A percentile compares a stretch with the other conserved stretches of the same genome.
Evolutionary conservation across 2,113 vertebrate species (phyloP).

Genomic region (Rhynchomys soricoides): DNA sequence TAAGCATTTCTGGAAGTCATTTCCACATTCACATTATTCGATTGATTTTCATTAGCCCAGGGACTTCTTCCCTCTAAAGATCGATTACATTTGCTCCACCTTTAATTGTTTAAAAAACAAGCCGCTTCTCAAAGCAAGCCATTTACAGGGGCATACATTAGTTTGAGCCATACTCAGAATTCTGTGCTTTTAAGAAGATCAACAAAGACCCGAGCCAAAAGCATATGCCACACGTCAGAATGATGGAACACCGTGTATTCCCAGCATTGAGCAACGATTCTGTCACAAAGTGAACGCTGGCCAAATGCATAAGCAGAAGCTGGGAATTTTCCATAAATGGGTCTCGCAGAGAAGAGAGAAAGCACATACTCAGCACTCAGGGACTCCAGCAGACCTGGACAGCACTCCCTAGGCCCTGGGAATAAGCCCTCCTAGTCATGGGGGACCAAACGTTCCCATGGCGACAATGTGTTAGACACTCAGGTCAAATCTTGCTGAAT

Average conservation of each 20-base stretch:
- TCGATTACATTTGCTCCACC: conserved; percentile 4
- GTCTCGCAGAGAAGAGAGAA: not conserved
- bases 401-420: not conserved
- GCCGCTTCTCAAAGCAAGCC: conserved; percentile 38
- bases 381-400: not conserved
- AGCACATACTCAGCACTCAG: no score
- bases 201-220: not conserved
- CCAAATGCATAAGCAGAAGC: not conserved
- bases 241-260: not conserved
- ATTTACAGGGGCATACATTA: conserved; percentile 50
- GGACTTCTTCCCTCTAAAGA: conserved; percentile 25
- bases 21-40: conserved; percentile 67
- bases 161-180: conserved; percentile 22
- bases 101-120: conserved; percentile 71
- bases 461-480: not conserved
- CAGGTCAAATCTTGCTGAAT: no score
- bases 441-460: not conserved
- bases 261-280: not conserved
- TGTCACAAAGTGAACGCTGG: not conserved
- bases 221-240: not conserved
- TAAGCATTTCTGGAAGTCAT: conserved; percentile 64
- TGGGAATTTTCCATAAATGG: not conserved
- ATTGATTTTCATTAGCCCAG: conserved; percentile 67
- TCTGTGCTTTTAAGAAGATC: not conserved
- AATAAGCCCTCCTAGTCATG: not conserved